These are phyloP conservation scores for Deroplatys truncata DNA, from an alignment of 2,888 invertebrate species.

Conservation along the genomic window DNA sequence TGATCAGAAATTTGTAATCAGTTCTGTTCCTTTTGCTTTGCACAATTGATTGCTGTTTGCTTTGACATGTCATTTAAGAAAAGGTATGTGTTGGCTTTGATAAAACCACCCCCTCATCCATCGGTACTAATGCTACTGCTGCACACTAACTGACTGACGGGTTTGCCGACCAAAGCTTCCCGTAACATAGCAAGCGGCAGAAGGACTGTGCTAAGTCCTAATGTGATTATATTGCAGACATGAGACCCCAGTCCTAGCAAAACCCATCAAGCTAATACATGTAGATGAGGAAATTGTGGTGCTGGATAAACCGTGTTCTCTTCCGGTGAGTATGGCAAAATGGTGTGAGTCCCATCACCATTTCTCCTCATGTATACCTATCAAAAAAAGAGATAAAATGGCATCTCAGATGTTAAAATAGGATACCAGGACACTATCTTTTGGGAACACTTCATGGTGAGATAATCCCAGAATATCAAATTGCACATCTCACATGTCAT, in stretches of 20 bases:
- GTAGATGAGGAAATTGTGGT: constrained; percentile 82
- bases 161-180: constrained; percentile 3
- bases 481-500: background rate
- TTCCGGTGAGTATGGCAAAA: constrained; percentile 67
- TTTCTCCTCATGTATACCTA: constrained; percentile 39
- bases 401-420: background rate
- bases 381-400: background rate
- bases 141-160: background rate
- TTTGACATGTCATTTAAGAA: background rate
- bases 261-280: constrained; percentile 75
- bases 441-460: background rate
- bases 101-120: background rate
- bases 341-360: constrained; percentile 38
- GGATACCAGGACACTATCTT: background rate
- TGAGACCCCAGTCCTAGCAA: constrained; percentile 80
- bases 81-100: background rate
- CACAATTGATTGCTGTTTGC: background rate
- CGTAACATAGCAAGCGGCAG: constrained; percentile 6
- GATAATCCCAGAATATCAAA: background rate
- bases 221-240: constrained; percentile 57
- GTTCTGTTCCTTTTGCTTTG: background rate
- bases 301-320: constrained; percentile 84
- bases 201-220: background rate
- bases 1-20: background rate
- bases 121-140: background rate